These are phyloP conservation scores for Ctenomys sociabilis DNA, from an alignment of 2,113 vertebrate species.

Conservation along the genomic window DNA sequence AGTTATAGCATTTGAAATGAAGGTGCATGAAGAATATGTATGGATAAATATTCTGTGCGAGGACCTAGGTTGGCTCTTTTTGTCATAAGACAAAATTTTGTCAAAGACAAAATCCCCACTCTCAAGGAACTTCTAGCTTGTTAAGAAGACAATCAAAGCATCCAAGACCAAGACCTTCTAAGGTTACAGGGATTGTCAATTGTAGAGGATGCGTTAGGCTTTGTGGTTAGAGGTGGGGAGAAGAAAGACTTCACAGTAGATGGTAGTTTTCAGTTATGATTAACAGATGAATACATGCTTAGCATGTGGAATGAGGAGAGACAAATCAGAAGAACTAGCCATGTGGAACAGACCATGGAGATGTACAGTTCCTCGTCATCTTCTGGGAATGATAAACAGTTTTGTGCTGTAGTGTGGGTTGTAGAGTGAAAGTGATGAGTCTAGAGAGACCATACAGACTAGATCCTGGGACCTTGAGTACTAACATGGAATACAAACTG, in stretches of 20 bases:
- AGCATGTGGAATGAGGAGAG: background rate
- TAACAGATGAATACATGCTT: background rate
- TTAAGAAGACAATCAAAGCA: background rate
- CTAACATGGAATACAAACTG: background rate
- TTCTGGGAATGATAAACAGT: background rate
- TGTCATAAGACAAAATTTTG: no score
- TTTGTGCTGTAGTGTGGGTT: background rate
- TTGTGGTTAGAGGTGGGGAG: background rate
- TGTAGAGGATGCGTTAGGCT: background rate
- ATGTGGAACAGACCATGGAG: background rate
- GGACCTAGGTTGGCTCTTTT: conserved; percentile 23
- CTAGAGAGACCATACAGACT: background rate
- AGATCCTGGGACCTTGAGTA: background rate
- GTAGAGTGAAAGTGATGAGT: background rate
- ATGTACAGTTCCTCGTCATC: background rate
- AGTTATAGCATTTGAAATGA: conserved; percentile 4
- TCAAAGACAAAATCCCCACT: background rate
- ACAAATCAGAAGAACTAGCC: background rate
- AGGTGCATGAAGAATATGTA: background rate
- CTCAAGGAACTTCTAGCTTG: background rate
- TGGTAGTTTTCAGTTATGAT: background rate
- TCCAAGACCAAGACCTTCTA: background rate
- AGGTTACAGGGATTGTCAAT: background rate
- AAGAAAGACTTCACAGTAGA: conserved; percentile 19
- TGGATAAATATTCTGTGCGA: background rate